Evolutionary conservation across 2,797 vertebrate genomes (phyloP).

Genomic region (Clarias laeviceps): DNA sequence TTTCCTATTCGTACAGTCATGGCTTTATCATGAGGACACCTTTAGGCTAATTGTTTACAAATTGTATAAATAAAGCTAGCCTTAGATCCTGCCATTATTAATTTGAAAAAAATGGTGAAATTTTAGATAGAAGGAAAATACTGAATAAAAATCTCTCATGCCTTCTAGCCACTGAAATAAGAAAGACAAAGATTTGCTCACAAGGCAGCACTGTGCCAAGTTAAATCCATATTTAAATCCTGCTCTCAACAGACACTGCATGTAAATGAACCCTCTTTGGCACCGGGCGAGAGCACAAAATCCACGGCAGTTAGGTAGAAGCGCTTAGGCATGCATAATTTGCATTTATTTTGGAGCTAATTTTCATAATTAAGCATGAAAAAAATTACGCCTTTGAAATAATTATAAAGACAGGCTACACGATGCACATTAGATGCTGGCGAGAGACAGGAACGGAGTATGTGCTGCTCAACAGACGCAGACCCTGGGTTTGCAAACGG

Average conservation of each 20-base stretch:
- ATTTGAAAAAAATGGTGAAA: background rate
- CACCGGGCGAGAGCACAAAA: constrained; percentile 64
- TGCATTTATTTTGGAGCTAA: constrained; percentile 59
- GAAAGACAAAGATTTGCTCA: constrained; percentile 63
- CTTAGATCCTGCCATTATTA: background rate
- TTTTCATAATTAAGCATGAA: constrained; percentile 61
- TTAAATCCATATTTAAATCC: constrained; percentile 71
- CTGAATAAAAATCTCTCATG: constrained; percentile 62
- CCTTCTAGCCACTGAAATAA: constrained; percentile 68
- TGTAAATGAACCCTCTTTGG: constrained; percentile 74
- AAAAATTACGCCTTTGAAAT: constrained; percentile 56
- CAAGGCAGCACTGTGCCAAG: constrained; percentile 64
- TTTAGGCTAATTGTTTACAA: background rate
- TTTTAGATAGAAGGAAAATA: constrained; percentile 47
- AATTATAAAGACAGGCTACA: constrained; percentile 57
- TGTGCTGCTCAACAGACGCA: constrained; percentile 5
- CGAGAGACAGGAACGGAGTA: background rate
- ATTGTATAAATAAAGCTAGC: background rate
- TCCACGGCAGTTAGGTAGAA: constrained; percentile 52
- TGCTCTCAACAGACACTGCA: constrained; percentile 62
- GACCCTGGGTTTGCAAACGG: background rate
- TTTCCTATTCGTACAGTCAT: background rate
- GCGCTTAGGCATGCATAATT: constrained; percentile 57
- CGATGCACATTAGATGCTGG: constrained; percentile 30
- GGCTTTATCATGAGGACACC: too few species aligned